Percentiles rank a stretch among this genome's conserved stretches.
Evolutionary conservation across 2,888 invertebrate genomes (phyloP).

Genomic region (Unio delphinus): DNA sequence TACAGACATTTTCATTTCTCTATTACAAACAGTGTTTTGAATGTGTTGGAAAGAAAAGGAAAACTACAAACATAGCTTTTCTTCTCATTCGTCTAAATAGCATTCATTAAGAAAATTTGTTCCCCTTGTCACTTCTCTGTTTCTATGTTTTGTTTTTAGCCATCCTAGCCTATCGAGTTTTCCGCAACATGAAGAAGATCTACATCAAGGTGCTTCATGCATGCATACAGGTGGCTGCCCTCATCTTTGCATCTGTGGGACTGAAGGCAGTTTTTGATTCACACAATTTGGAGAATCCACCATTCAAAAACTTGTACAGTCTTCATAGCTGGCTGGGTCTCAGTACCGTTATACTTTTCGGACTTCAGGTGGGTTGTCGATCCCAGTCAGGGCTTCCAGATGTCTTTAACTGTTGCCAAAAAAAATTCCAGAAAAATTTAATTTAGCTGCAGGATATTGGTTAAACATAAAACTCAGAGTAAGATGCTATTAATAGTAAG

Average conservation of each 20-base stretch:
- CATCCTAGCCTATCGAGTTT: slow-evolving; percentile 85
- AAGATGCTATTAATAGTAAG: too few species aligned
- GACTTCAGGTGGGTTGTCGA: slow-evolving; percentile 77
- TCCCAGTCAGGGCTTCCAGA: background rate
- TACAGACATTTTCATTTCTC: too few species aligned
- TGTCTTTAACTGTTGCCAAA: background rate
- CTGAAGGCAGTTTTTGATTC: slow-evolving; percentile 86
- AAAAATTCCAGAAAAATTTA: too few species aligned
- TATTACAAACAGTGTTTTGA: too few species aligned
- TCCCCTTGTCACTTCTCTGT: background rate
- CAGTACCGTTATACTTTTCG: slow-evolving; percentile 81
- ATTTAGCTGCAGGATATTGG: too few species aligned
- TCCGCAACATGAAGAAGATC: slow-evolving; percentile 81
- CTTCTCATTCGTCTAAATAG: too few species aligned
- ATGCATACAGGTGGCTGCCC: slow-evolving; percentile 78
- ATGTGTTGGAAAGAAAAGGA: too few species aligned
- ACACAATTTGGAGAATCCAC: slow-evolving; percentile 75
- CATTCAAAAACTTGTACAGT: slow-evolving; percentile 74
- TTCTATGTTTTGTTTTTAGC: slow-evolving; percentile 74
- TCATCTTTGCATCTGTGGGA: slow-evolving; percentile 81
- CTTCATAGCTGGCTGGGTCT: slow-evolving; percentile 89
- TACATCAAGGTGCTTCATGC: slow-evolving; percentile 84
- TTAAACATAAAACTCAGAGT: too few species aligned
- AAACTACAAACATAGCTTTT: too few species aligned
- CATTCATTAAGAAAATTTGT: background rate